These are phyloP conservation scores for Perca flavescens DNA, from an alignment of 2,113 vertebrate species.

Conservation along the genomic window DNA sequence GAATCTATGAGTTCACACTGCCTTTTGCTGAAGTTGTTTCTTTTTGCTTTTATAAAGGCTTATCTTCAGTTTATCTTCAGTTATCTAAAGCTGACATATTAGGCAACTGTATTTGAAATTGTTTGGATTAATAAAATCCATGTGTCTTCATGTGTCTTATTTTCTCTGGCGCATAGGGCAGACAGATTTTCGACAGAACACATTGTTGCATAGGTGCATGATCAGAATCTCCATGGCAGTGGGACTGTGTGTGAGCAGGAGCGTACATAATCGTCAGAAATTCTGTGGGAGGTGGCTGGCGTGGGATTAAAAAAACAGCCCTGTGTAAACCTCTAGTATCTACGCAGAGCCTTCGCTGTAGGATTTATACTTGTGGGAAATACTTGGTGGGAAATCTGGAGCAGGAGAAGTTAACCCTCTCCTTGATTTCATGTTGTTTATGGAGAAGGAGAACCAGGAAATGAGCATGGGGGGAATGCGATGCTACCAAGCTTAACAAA, in stretches of 20 bases:
- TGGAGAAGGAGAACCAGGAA: too few species aligned
- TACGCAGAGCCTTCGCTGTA: too few species aligned
- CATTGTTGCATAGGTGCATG: not conserved
- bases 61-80: not conserved
- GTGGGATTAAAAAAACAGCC: not conserved
- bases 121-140: not conserved
- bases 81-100: not conserved
- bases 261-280: not conserved
- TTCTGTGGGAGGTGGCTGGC: slow-evolving; percentile 1
- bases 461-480: too few species aligned
- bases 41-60: not conserved
- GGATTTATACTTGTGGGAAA: too few species aligned
- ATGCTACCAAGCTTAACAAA: too few species aligned
- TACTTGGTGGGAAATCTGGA: too few species aligned
- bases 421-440: too few species aligned
- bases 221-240: slow-evolving; percentile 21
- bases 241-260: not conserved
- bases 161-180: not conserved
- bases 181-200: slow-evolving; percentile 1
- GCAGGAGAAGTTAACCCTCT: too few species aligned
- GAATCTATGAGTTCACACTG: not conserved
- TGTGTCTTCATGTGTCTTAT: too few species aligned
- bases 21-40: not conserved
- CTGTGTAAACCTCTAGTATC: not conserved
- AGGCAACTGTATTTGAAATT: not conserved